Conservation (phyloP, 2,797 vertebrate species). For the Malacoctenus gilli region DNA sequence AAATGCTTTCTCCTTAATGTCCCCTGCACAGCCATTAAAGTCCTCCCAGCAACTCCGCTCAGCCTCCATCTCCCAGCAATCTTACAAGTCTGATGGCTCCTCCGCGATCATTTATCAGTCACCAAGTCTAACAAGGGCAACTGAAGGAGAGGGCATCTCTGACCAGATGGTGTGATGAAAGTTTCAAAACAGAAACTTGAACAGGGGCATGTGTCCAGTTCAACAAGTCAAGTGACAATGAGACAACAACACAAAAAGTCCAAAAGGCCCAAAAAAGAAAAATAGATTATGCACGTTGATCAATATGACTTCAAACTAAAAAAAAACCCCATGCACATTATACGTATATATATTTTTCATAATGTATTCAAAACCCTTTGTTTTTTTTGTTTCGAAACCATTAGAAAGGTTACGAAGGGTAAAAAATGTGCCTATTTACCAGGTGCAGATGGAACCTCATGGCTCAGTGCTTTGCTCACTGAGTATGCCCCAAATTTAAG, state of each 20-base stretch:
- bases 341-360: too few relatives aligned
- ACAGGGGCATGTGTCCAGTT: too few relatives aligned
- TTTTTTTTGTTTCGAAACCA: constrained; percentile 1
- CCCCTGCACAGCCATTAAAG: constrained; percentile 38
- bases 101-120: constrained; percentile 61
- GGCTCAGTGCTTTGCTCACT: constrained; percentile 7
- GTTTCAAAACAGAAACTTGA: too few relatives aligned
- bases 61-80: constrained; percentile 19
- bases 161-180: too few relatives aligned
- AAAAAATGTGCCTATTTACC: not conserved
- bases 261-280: too few relatives aligned
- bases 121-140: constrained; percentile 42
- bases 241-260: too few relatives aligned
- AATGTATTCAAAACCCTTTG: too few relatives aligned
- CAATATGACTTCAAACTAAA: too few relatives aligned
- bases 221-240: too few relatives aligned
- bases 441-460: constrained; percentile 22
- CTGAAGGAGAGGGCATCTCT: constrained; percentile 34
- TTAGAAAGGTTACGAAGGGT: not conserved
- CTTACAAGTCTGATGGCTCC: constrained; percentile 39
- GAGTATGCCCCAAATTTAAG: constrained; percentile 20
- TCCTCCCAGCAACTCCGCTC: constrained; percentile 40
- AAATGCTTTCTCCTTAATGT: constrained; percentile 49
- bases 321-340: too few relatives aligned
- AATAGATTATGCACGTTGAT: too few relatives aligned